Base-by-base conservation (phyloP, 2,113 vertebrate genomes). In the Xiphorhynchus elegans region DNA sequence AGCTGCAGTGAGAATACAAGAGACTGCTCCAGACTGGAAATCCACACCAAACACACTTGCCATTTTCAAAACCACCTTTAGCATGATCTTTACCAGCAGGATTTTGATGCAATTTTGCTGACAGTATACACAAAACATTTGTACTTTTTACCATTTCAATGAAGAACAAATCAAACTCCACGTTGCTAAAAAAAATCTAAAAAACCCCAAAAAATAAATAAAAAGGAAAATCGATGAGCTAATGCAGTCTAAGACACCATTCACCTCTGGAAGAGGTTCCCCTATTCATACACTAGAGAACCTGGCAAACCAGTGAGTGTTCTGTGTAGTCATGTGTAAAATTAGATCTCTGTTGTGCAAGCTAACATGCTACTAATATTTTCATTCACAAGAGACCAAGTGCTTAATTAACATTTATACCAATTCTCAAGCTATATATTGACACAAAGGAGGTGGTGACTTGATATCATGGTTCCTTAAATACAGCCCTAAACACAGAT, bases 381-480 rank as follows among this genome's bases (percentile, higher is more conserved):
- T 97, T 95, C 93, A 96, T 93, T 96, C 84, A 97, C 60, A 81
- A 39, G 77, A 95, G 80, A 93, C 25, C 56, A 44, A 88, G 67
- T 83, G 87, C 64, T 95, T 96, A 95, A 97, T 96, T 93, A 95
- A 77, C 80, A 91, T 94, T 80, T 95, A 92, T 78, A 97, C 55
- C 7, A 0, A 88, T 82, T 95, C 80, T 87, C 76, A 53, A 96
- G 87, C 82, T 96, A 82, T 93, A 95, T 91, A 94, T 84, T 6
- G 4, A 95, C 62, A 96, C 80, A 94, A 95, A 80, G 89, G 75
- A 95, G n/a, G 80, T 23, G 56, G 59, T 31, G 49, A 87, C 91
- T 75, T 83, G 69, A 78, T 78, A 91, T 29, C 58, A 53, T 24
- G 39, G 88, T 37, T 84, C 93, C 74, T 78, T 88, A 92, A 78